Base-by-base conservation (phyloP, 37 sponge, comb jelly and placozoan genomes). In the Ephydatia muelleri region DNA sequence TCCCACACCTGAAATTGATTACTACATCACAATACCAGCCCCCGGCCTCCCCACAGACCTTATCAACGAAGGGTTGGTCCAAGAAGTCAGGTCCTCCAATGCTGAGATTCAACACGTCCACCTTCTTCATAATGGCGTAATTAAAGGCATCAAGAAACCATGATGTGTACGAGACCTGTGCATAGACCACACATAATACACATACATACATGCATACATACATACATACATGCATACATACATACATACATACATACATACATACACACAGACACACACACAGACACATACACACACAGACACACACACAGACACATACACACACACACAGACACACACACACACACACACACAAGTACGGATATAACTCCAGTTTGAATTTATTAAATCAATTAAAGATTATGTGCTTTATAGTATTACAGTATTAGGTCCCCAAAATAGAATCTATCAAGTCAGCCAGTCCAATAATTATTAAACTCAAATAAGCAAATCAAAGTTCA, bases 81-180 rank as follows among this genome's bases (percentile, higher is more conserved):
- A 93, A 88, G 86, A 99, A 99, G 84, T 99, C 99, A 0, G 99
- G 99, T 0, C 99, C 99, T 31, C 99, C 99, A 68, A 99, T 99
- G 82, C 99, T 99, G 29, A 99, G 96, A 68, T 99, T 99, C 28
- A 99, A 86, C 0, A 99, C 91, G 49, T 97, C 79, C n/a, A 99
- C 83, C 29, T 73, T 88, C 83, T 91, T 95, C 82, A 91, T 73
- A 16, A 99, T 92, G 83, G 98, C 99, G 68, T 99, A 97, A 67
- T 99, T 99, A 88, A 99, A 99, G 26, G 99, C 99, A 87, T 99
- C 99, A 70, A 99, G 85, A 49, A 99, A 99, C 99, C 99, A 99
- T 0, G 97, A 97, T 0, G 99, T 99, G 91, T 99, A 97, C 37
- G 97, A 97, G 30, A 97, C 98, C 94, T 96, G 85, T n/a, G 73